Conservation (phyloP, 2,888 invertebrate species). For the Pseudoips prasinana region DNA sequence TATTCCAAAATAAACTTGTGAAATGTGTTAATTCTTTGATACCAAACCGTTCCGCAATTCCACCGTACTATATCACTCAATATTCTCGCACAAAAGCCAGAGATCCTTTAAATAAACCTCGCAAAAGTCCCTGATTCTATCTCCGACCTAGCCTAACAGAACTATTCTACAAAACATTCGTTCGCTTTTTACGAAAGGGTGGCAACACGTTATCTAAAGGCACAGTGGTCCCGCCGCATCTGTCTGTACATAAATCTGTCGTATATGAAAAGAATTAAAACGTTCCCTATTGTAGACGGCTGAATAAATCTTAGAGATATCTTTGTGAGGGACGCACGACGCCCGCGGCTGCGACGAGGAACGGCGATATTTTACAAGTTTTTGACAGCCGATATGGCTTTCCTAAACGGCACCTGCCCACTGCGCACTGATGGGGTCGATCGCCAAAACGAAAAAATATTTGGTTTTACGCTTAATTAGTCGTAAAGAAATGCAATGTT, state of each 20-base stretch:
- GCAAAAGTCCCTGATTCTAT: neutral
- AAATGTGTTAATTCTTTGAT: too few relatives aligned
- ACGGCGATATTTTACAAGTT: constrained; percentile 86
- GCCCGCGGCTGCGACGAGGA: constrained; percentile 67
- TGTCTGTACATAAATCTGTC: constrained; percentile 79
- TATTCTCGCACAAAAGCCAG: too few relatives aligned
- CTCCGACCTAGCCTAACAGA: constrained; percentile 21
- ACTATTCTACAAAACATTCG: constrained; percentile 37
- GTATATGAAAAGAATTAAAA: constrained; percentile 81
- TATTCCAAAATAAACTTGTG: too few relatives aligned
- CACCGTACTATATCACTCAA: too few relatives aligned
- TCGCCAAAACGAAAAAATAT: constrained; percentile 27
- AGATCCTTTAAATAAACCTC: neutral
- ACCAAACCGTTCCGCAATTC: too few relatives aligned
- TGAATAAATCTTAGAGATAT: constrained; percentile 79
- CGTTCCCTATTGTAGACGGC: constrained; percentile 77
- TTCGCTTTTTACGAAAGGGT: constrained; percentile 49
- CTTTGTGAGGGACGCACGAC: constrained; percentile 73
- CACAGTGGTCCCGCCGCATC: constrained; percentile 59
- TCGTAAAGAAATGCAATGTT: too few relatives aligned
- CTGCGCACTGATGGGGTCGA: constrained; percentile 38
- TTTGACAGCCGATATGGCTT: constrained; percentile 85
- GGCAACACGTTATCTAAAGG: constrained; percentile 55
- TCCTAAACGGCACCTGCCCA: constrained; percentile 78
- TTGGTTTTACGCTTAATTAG: constrained; percentile 14